phyloP scores from a whole-genome alignment of 2,888 invertebrate species.

The Caenorhabditis afra region DNA sequence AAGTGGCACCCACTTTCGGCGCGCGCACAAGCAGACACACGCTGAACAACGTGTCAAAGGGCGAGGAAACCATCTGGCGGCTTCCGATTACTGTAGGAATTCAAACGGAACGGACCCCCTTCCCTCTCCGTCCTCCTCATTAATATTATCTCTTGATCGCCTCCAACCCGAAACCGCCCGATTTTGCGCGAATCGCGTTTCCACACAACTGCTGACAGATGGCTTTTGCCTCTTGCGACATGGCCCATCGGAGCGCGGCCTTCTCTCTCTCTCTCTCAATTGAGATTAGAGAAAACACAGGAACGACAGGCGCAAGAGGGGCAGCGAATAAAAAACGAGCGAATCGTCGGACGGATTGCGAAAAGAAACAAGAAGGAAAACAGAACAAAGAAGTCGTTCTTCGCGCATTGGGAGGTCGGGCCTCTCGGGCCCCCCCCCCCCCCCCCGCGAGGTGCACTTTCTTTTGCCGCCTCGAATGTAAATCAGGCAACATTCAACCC shows the following conservation, averaged over 20 bases:
- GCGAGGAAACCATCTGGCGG: conserved; percentile 5
- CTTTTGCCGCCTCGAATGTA: conserved; percentile 24
- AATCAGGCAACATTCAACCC: conserved; percentile 54
- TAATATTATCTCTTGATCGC: conserved; percentile 51
- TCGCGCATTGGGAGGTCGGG: conserved; percentile 52
- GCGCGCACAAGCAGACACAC: too few species aligned
- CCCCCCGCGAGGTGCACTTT: conserved; percentile 2
- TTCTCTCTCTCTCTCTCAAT: neutral
- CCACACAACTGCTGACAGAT: conserved; percentile 50
- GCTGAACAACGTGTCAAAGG: conserved; percentile 21
- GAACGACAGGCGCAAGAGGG: neutral
- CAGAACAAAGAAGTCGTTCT: conserved; percentile 51
- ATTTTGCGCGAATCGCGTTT: conserved; percentile 33
- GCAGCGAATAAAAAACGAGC: conserved; percentile 2
- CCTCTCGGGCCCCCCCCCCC: conserved; percentile 5
- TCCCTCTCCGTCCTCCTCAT: conserved; percentile 20
- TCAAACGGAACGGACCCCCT: conserved; percentile 33
- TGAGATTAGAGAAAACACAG: conserved; percentile 15
- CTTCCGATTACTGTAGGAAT: conserved; percentile 6
- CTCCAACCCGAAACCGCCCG: too few species aligned
- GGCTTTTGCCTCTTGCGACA: conserved; percentile 40
- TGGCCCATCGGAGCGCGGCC: conserved; percentile 18
- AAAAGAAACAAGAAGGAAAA: neutral
- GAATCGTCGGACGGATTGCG: neutral
- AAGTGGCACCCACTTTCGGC: conserved; percentile 38